Evolutionary conservation across 2,888 invertebrate species (phyloP), one percentile per base, ranked within the genome.

Genomic region (Microctonus brassicae): DNA sequence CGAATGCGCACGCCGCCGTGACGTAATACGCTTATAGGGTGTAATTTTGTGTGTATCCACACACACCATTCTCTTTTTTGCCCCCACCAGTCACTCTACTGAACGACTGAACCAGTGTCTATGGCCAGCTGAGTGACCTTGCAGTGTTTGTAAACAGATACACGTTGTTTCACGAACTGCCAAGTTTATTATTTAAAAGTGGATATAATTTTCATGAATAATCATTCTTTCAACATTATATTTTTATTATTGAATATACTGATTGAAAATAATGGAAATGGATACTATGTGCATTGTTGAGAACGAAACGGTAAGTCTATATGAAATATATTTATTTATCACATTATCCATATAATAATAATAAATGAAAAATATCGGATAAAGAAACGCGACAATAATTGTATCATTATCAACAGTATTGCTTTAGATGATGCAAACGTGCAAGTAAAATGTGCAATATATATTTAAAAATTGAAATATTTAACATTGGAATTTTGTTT

Each of bases 71-170:
- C 47, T n/a, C 47, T 7, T 20, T 29, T 29, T 29, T 7, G 3
- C 29, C 47, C 47, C n/a, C 47, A 47, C 17, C 17, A n/a, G n/a
- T n/a, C n/a, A n/a, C 17, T 47, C n/a, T n/a, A 17, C 47, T n/a
- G n/a, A n/a, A n/a, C n/a, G n/a, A 47, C n/a, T 47, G 17, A 47
- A 47, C 47, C 47, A 70, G 75, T 71, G 72, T 76, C 77, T 78
- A 81, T 80, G 82, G 81, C 81, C 83, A 83, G 83, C 88, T 86
- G 89, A 88, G 89, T 92, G 92, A 92, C 92, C 92, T 93, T 93
- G 92, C 90, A 88, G 88, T 92, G 91, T 93, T 93, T 93, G 93
- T 93, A 93, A 93, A 93, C 93, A 93, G 90, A 91, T 89, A 89
- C 91, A 91, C 89, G 91, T 90, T 91, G 90, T 88, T 88, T 82